Base-by-base conservation (phyloP, 2,797 vertebrate genomes). In the Triplophysa yarkandensis region DNA sequence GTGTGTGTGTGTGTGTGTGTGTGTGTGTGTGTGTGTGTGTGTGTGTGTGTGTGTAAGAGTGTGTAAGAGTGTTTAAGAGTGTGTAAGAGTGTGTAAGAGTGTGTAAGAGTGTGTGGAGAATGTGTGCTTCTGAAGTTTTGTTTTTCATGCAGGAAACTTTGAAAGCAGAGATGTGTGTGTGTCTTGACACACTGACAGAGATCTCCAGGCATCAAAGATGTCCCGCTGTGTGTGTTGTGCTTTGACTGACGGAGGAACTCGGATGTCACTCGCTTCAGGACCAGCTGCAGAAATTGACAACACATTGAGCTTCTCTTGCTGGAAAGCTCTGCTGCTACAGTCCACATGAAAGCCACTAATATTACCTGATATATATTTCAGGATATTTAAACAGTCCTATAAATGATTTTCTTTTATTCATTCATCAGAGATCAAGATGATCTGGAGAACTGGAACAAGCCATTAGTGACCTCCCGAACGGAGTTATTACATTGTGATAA, bases 281-380 rank as follows among this genome's bases (percentile, higher is more conserved):
- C 85, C 89, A 88, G 91, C 90, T 34, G 86, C 85, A 89, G 85
- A 93, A 94, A 94, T 93, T 92, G 92, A 92, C 93, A 93, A 93
- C 93, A 93, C 92, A 92, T 89, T 90, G 43, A n/a, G 17, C 19
- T n/a, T 19, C 43, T n/a, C 43, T 46, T 14, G 14, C 39, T 39
- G 36, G 11, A 39, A 39, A 39, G 9, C 16, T 44, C 16, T 6
- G 41, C 4, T 11, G 16, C 17, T 17, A 6, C 14, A 17, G 41
- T 44, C 5, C 14, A 5, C 14, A 43, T 17, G 41, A 43, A 43
- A 4, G 13, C 16, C 21, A 50, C 19, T 50, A 21, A 21, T 11
- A 9, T 50, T 21, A 23, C 19, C n/a, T 50, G 46, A 3, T 3
- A 21, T 3, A 21, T 50, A 10, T 50, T 46, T 48, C 46, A 8